phyloP scores from a whole-genome alignment of 2,113 vertebrate genomes.

The Acrocephalus arundinaceus region DNA sequence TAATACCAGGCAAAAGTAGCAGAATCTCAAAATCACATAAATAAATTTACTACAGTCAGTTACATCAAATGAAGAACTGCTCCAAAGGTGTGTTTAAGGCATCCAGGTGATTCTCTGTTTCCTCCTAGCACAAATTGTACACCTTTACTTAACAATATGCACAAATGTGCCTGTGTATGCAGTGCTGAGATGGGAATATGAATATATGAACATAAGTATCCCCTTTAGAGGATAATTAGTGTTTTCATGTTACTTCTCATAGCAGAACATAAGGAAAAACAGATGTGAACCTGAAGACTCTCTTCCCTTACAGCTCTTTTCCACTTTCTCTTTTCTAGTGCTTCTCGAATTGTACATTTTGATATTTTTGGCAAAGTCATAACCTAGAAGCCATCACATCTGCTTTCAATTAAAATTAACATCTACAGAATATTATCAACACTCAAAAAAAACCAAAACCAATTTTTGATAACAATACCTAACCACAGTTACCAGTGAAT shows the following conservation, averaged over 20 bases:
- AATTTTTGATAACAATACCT: background rate
- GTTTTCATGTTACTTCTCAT: background rate
- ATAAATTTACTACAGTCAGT: background rate
- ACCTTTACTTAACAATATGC: background rate
- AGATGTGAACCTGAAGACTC: background rate
- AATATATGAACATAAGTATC: background rate
- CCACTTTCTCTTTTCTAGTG: rapidly evolving
- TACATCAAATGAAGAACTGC: background rate
- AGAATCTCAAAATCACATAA: background rate
- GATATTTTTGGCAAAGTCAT: background rate
- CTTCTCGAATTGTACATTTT: background rate
- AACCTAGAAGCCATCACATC: background rate
- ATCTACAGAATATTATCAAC: background rate
- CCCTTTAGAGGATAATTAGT: background rate
- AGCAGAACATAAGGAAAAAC: slow-evolving; percentile 19
- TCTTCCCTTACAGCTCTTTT: background rate
- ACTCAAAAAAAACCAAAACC: background rate
- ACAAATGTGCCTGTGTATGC: background rate
- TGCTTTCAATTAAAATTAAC: background rate
- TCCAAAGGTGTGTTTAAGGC: background rate
- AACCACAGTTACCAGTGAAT: background rate
- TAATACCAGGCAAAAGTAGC: background rate
- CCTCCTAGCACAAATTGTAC: background rate
- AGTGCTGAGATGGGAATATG: background rate
- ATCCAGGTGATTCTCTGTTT: background rate